Evolutionary conservation across 2,113 vertebrate species (phyloP).

Genomic region (Blennius ocellaris): DNA sequence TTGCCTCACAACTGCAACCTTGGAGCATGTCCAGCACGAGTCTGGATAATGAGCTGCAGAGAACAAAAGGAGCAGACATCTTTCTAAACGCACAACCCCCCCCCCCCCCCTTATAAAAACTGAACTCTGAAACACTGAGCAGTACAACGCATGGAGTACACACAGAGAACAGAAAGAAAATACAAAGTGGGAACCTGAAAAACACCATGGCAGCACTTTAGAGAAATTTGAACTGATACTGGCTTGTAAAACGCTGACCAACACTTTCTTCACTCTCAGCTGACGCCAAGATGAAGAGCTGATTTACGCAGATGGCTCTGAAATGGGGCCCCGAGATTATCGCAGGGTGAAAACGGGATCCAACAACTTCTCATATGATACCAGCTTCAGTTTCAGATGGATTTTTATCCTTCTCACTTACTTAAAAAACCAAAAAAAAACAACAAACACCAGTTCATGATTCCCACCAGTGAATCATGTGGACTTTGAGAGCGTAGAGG

Average conservation of each 20-base stretch:
- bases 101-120: not conserved
- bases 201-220: not conserved
- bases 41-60: conserved; percentile 63
- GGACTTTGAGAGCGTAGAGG: not conserved
- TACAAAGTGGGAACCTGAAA: not conserved
- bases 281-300: not conserved
- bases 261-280: not conserved
- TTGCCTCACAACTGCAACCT: conserved; percentile 65
- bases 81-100: not conserved
- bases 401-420: too few relatives aligned
- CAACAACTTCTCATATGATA: not conserved
- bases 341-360: not conserved
- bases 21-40: conserved; percentile 64
- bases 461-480: not conserved
- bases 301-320: conserved; percentile 12
- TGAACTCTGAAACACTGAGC: not conserved
- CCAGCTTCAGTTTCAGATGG: not conserved
- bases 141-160: not conserved
- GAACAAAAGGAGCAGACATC: conserved; percentile 1
- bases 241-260: conserved; percentile 8
- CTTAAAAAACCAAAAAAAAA: too few relatives aligned
- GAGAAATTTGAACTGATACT: conserved; percentile 1
- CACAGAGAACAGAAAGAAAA: not conserved
- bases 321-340: not conserved
- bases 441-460: not conserved